Evolutionary conservation across 2,797 vertebrate species (phyloP), one percentile per base, ranked within the genome.

Genomic region (Channallabes apus): DNA sequence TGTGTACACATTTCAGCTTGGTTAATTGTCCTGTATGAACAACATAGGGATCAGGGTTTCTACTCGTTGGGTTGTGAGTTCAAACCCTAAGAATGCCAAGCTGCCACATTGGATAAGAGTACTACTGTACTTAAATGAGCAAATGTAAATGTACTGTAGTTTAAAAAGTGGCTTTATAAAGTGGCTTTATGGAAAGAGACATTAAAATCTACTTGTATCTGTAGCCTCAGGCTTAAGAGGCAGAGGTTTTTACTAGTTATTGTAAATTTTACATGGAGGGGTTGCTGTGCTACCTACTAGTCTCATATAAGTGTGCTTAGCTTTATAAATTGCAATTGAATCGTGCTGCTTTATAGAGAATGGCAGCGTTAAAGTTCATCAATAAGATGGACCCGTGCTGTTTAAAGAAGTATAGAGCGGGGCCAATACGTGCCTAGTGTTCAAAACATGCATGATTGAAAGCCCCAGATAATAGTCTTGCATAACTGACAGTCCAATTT

Each of bases 401-500:
- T 80, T 81, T n/a, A 65, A 76, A 82, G 80, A 76, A 68, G 46
- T 73, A 64, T 29, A 29, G 71, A 51, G 7, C 69, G 41, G 69
- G 41, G 69, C 15, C 32, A 41, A 32, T 85, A 81, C 22, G 71
- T 85, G 71, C 85, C 54, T 51, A 3, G 56, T 72, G 73, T 83
- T 86, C 71, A 27, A 79, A 86, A 35, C 38, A 77, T 15, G n/a
- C 58, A 67, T 71, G 38, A 56, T 5, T 54, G 41, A 86, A 75
- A 68, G 14, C 32, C 18, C 61, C 22, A 68, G 62, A 77, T 86
- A 82, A 61, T 46, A 78, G 72, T 86, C 54, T 81, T 3, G 3
- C 61, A 11, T 46, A 81, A n/a, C 41, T 11, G 67, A 41, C 73
- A 46, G 65, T 35, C 54, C 76, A 80, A 59, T 80, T 85, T 80